Conservation (phyloP, 92 coral and sea anemone genomes). For the Pocillopora grandis region DNA sequence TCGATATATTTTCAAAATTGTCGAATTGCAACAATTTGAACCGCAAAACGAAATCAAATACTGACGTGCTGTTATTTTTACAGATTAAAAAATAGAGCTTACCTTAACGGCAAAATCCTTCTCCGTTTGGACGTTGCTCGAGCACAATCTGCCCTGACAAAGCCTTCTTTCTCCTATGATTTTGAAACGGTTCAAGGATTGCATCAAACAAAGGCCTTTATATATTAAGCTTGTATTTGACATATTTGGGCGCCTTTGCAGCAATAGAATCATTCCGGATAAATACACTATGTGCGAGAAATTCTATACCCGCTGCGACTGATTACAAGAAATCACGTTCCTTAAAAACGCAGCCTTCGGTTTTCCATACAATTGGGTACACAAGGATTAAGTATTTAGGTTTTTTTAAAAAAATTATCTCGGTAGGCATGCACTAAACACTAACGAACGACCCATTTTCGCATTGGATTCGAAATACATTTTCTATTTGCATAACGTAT, state of each 20-base stretch:
- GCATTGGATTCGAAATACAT: not conserved
- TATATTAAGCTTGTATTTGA: not conserved
- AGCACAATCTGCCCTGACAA: constrained; percentile 81
- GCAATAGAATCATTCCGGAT: not conserved
- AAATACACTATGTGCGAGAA: constrained; percentile 8
- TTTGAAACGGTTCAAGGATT: not conserved
- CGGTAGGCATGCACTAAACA: not conserved
- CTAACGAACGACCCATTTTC: not conserved
- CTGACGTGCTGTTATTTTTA: not conserved
- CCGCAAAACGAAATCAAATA: constrained; percentile 7
- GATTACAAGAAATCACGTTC: constrained; percentile 1
- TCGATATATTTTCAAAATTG: not conserved
- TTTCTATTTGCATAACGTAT: not conserved
- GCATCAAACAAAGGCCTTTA: not conserved
- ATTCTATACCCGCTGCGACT: constrained; percentile 16
- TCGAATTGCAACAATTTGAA: not conserved
- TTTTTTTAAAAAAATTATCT: not conserved
- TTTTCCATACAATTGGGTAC: not conserved
- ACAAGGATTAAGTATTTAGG: not conserved
- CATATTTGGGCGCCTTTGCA: constrained; percentile 20
- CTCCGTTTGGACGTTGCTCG: constrained; percentile 63
- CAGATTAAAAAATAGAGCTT: not conserved
- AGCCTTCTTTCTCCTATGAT: constrained; percentile 27
- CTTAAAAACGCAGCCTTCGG: not conserved
- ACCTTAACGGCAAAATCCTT: constrained; percentile 78